Conservation (phyloP, 1,140 invertebrate species). For the Gryllus bimaculatus region DNA sequence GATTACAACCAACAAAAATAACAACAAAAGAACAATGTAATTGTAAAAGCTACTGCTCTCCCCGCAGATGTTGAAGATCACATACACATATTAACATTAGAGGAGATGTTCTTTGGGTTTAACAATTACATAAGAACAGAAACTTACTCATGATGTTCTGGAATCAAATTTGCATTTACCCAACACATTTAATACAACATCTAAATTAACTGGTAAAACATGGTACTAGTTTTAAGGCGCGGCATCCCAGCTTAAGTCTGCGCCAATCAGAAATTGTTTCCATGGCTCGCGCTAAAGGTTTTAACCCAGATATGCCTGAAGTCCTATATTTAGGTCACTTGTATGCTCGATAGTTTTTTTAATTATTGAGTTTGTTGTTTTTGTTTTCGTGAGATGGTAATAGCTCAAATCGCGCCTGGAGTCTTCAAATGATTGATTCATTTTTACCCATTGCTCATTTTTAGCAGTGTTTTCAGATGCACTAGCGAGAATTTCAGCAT, state of each 20-base stretch:
- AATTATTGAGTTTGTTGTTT: neutral
- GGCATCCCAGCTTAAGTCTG: neutral
- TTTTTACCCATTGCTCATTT: neutral
- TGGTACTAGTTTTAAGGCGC: neutral
- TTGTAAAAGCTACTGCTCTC: neutral
- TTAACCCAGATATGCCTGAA: conserved; percentile 25
- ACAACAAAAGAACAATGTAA: too few relatives aligned
- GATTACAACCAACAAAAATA: too few relatives aligned
- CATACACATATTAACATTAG: neutral
- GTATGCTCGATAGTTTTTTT: neutral
- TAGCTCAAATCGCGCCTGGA: neutral
- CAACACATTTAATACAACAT: too few relatives aligned
- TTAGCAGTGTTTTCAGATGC: neutral
- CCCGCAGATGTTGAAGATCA: neutral
- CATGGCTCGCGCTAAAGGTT: conserved; percentile 30
- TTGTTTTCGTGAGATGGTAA: neutral
- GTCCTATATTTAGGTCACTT: neutral
- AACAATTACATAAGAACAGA: neutral
- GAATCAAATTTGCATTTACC: too few relatives aligned
- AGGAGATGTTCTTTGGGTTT: neutral
- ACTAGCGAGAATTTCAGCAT: neutral
- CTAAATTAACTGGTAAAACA: neutral
- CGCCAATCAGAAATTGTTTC: conserved; percentile 18
- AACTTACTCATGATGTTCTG: too few relatives aligned
- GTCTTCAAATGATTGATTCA: neutral